Percentiles rank a stretch among this genome's conserved stretches.
Evolutionary conservation across 2,888 invertebrate genomes (phyloP).

Genomic region (Chrysina gloriosa): DNA sequence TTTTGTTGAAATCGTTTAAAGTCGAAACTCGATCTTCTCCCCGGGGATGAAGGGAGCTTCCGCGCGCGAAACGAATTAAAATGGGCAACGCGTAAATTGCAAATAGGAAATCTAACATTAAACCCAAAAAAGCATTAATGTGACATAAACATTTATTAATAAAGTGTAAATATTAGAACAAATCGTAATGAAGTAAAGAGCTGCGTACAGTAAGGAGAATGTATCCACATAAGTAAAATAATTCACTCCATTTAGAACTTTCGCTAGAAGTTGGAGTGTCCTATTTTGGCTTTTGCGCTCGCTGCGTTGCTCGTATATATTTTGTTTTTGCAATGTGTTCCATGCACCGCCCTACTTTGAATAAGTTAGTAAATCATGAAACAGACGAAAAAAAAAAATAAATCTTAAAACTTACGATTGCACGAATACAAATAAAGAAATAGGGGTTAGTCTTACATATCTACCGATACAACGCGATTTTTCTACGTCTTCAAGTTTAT

Average conservation of each 20-base stretch:
- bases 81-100: conserved; percentile 52
- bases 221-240: conserved; percentile 47
- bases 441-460: conserved; percentile 26
- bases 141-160: conserved; percentile 66
- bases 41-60: too few species aligned
- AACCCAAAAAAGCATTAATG: conserved; percentile 66
- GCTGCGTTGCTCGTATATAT: background rate
- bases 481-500: background rate
- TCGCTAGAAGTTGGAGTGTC: conserved; percentile 49
- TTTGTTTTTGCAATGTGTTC: conserved; percentile 8
- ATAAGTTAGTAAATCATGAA: conserved; percentile 42
- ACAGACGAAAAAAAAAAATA: conserved; percentile 13
- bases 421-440: conserved; percentile 25
- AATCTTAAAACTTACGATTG: conserved; percentile 30
- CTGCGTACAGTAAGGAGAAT: conserved; percentile 53
- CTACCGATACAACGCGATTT: conserved; percentile 16
- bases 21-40: too few species aligned
- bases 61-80: conserved; percentile 16
- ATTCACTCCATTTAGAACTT: conserved; percentile 46
- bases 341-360: conserved; percentile 42
- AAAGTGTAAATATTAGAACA: conserved; percentile 65
- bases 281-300: conserved; percentile 1
- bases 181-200: conserved; percentile 54
- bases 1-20: background rate
- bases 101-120: conserved; percentile 64